Percentiles rank a stretch among this genome's conserved stretches.
Conservation (phyloP, 1,140 invertebrate species). For the Neodiprion lecontei region DNA sequence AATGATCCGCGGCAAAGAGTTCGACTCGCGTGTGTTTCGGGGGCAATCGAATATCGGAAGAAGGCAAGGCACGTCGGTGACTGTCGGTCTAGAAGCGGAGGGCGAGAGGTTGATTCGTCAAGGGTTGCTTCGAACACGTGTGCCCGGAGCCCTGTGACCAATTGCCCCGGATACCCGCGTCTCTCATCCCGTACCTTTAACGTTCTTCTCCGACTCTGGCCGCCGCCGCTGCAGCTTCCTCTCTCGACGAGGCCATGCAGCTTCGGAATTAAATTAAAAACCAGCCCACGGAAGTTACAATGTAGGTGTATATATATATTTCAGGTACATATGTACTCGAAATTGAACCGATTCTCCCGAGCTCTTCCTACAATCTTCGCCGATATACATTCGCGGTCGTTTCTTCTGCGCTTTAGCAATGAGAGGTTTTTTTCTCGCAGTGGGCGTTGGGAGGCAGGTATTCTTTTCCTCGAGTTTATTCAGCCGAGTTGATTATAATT, state of each 20-base stretch:
- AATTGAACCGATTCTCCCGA: not conserved
- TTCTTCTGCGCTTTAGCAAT: not conserved
- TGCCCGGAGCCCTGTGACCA: constrained; percentile 3
- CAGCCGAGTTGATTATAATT: not conserved
- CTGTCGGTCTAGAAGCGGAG: not conserved
- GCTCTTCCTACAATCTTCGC: not conserved
- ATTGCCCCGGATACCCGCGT: constrained; percentile 3
- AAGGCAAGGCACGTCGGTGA: not conserved
- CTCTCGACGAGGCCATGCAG: not conserved
- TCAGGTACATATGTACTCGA: not conserved
- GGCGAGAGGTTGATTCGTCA: not conserved
- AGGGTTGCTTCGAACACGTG: constrained; percentile 1
- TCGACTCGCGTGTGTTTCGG: too few species aligned
- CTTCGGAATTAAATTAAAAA: constrained; percentile 1
- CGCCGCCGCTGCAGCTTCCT: not conserved
- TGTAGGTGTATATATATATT: too few species aligned
- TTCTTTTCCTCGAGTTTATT: not conserved
- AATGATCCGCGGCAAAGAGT: too few species aligned
- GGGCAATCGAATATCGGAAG: too few species aligned
- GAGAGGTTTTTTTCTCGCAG: not conserved
- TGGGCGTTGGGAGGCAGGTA: not conserved
- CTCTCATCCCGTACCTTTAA: not conserved
- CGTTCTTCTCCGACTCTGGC: not conserved
- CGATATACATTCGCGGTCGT: not conserved
- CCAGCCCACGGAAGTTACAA: not conserved